Evolutionary conservation across 2,888 invertebrate species (phyloP).

Genomic region (Himalopsyche tibetana): DNA sequence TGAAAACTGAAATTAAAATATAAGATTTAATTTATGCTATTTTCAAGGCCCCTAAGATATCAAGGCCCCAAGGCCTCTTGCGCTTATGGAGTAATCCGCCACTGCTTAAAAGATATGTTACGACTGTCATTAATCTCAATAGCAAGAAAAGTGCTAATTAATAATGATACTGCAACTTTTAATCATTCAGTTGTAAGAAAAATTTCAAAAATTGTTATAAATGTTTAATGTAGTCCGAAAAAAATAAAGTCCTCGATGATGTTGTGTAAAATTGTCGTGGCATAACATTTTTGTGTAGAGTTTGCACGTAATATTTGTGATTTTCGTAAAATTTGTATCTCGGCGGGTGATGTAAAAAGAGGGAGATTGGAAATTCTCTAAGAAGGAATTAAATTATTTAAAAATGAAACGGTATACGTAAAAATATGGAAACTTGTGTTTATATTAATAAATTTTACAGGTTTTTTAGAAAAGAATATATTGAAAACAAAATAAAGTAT

Average conservation of each 20-base stretch:
- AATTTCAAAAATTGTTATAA: neutral
- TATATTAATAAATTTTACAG: conserved; percentile 64
- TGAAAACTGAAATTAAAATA: too few species aligned
- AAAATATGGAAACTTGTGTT: conserved; percentile 61
- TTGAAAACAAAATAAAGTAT: conserved; percentile 53
- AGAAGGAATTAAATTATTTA: conserved; percentile 60
- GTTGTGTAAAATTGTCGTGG: conserved; percentile 43
- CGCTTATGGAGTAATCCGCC: too few species aligned
- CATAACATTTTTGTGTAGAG: conserved; percentile 37
- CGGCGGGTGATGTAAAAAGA: conserved; percentile 27
- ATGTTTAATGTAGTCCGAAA: conserved; percentile 7
- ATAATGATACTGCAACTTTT: too few species aligned
- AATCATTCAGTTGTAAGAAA: too few species aligned
- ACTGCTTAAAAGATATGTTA: too few species aligned
- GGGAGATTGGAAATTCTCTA: conserved; percentile 47
- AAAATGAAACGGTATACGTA: conserved; percentile 64
- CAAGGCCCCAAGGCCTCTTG: too few species aligned
- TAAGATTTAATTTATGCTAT: too few species aligned
- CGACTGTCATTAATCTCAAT: too few species aligned
- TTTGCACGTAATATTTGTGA: conserved; percentile 44
- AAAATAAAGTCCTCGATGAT: neutral
- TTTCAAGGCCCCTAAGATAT: too few species aligned
- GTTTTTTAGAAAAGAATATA: conserved; percentile 65
- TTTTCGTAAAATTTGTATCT: conserved; percentile 41
- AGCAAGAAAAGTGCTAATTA: too few species aligned